phyloP scores from a whole-genome alignment of 2,113 vertebrate genomes.

The Catharus fuscescens region DNA sequence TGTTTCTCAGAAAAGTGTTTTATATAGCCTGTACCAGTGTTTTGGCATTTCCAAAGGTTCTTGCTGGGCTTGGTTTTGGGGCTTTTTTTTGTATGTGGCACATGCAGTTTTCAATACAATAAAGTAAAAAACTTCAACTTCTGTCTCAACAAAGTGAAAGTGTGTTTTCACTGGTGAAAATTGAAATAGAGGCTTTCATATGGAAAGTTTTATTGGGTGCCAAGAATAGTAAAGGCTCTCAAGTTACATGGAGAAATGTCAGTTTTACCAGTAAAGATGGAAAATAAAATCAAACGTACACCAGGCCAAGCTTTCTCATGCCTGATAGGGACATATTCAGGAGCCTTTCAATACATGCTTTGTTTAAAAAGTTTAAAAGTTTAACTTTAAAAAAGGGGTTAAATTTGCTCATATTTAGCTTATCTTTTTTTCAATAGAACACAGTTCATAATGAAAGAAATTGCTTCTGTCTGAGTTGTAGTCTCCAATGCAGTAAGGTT shows the following conservation, averaged over 20 bases:
- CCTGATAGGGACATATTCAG: conserved; percentile 31
- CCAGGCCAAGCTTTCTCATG: neutral
- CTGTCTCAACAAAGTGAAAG: conserved; percentile 12
- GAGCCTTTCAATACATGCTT: conserved; percentile 24
- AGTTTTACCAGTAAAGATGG: conserved; percentile 38
- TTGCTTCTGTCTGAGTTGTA: neutral
- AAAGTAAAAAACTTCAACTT: neutral
- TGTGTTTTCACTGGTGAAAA: conserved; percentile 44
- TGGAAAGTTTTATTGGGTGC: conserved; percentile 34
- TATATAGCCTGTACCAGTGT: neutral
- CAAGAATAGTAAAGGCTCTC: conserved; percentile 53
- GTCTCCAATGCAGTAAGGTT: neutral
- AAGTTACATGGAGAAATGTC: conserved; percentile 44
- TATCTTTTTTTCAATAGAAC: neutral
- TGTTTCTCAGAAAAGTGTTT: neutral
- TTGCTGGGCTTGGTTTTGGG: neutral
- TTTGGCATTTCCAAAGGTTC: neutral
- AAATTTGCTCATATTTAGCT: neutral
- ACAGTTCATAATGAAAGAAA: neutral
- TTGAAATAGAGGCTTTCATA: conserved; percentile 35
- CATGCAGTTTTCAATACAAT: neutral
- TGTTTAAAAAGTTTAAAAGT: conserved; percentile 47
- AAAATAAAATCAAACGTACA: conserved; percentile 27
- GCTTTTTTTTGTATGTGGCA: neutral
- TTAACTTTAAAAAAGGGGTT: neutral